Percentiles rank a stretch among this genome's conserved stretches.
phyloP scores from a whole-genome alignment of 1,140 invertebrate genomes.

The Drosophila auraria region DNA sequence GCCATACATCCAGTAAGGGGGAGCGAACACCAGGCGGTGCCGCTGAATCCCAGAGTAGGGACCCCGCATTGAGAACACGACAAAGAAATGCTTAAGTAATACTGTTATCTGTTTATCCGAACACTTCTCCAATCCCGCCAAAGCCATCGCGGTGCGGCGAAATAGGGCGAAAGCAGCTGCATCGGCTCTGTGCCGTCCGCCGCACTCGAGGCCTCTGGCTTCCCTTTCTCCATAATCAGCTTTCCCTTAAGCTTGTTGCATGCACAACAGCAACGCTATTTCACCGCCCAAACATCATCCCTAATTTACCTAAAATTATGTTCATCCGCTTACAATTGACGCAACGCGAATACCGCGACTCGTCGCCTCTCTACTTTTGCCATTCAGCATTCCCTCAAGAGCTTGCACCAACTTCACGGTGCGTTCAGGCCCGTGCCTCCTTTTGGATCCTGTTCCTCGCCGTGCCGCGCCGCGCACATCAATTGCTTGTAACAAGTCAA shows the following conservation, averaged over 20 bases:
- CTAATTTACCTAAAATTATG: slow-evolving; percentile 45
- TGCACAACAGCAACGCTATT: neutral
- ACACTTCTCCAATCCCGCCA: neutral
- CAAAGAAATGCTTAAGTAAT: slow-evolving; percentile 26
- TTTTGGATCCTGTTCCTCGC: neutral
- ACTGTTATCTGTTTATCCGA: slow-evolving; percentile 20
- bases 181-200: neutral
- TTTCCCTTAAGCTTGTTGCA: neutral
- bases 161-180: neutral
- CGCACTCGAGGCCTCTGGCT: neutral
- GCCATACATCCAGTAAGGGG: slow-evolving; percentile 26
- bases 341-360: slow-evolving; percentile 15
- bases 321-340: slow-evolving; percentile 60
- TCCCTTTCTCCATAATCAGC: neutral
- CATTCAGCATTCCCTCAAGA: slow-evolving; percentile 15
- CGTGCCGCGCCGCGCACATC: slow-evolving; percentile 33
- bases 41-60: neutral
- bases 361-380: slow-evolving; percentile 2
- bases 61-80: neutral
- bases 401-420: slow-evolving; percentile 2
- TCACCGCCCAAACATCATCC: neutral
- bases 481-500: slow-evolving; percentile 66
- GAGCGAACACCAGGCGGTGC: slow-evolving; percentile 43
- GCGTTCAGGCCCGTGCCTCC: neutral
- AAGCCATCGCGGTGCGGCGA: neutral